Base-by-base conservation (phyloP, 2,888 invertebrate species). In the Heliconius hortense region DNA sequence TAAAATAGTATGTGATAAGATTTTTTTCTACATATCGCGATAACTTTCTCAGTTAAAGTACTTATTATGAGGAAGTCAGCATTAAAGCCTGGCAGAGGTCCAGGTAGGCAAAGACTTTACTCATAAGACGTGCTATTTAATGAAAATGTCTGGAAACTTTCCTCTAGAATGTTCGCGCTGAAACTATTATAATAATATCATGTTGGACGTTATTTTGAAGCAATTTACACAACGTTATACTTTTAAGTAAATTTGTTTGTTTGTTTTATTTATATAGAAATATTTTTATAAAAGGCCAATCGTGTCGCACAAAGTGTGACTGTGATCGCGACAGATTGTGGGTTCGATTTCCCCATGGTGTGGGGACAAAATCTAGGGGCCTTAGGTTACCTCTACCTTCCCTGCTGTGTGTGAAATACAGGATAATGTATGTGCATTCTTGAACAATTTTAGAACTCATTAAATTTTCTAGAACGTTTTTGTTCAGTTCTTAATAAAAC, bases 111-210 rank as follows among this genome's bases (percentile, higher is more conserved):
- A 74, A 71, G 66, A 71, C 73, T 76, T 76, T 73, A 74, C 64
- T 76, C 73, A 73, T 76, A 73, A 76, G 60, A 71, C 26, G 56
- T 59, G 70, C 73, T 73, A 76, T 76, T 76, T 76, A 73, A 76
- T 73, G 70, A 76, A 76, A 76, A 70, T 64, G 73, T 71, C 64
- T 73, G 39, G 48, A 66, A 73, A 73, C 43, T 69, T 60, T 69
- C 48, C 74, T 48, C 69, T 60, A 59, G 48, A 63, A 68, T 69
- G 43, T 69, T 48, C 26, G n/a, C 74, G 59, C 63, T 69, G 48
- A 69, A 67, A 74, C 69, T 69, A 56, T 53, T 74, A 53, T 53
- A 48, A 48, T 74, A 69, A 62, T 43, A 31, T 43, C 64, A 26
- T 43, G 66, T 66, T 24, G 39, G 8, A 24, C 66, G 66, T 39